phyloP scores from a whole-genome alignment of 2,797 vertebrate species.

The Diplodus puntazzo region DNA sequence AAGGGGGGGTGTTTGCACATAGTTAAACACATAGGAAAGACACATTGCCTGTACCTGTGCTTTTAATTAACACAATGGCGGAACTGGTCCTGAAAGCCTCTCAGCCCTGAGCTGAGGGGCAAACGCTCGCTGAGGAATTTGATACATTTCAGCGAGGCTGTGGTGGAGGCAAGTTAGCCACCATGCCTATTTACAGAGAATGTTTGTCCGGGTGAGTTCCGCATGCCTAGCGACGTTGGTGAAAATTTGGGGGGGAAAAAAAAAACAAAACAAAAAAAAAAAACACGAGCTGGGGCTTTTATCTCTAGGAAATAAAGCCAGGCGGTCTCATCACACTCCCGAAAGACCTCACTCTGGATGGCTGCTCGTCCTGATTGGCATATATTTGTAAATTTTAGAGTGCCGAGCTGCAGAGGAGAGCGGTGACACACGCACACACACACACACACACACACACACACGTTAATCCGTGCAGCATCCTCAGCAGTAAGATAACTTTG shows the following conservation, averaged over 20 bases:
- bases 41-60: background rate
- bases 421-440: background rate
- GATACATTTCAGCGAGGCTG: slow-evolving; percentile 16
- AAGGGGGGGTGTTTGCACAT: background rate
- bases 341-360: slow-evolving; percentile 43
- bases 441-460: background rate
- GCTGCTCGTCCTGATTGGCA: slow-evolving; percentile 43
- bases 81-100: background rate
- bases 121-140: slow-evolving; percentile 31
- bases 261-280: background rate
- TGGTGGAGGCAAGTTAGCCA: slow-evolving; percentile 13
- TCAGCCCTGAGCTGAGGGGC: background rate
- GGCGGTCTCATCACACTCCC: slow-evolving; percentile 41
- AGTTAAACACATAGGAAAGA: background rate
- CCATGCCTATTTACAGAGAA: slow-evolving; percentile 29
- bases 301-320: slow-evolving; percentile 47
- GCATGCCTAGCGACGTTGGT: slow-evolving; percentile 2
- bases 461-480: background rate
- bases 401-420: slow-evolving; percentile 32
- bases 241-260: slow-evolving; percentile 8
- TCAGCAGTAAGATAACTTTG: background rate
- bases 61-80: slow-evolving; percentile 22
- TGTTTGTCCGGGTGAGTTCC: slow-evolving; percentile 6
- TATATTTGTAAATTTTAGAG: slow-evolving; percentile 46
- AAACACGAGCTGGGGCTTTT: slow-evolving; percentile 33